These are phyloP conservation scores for Dolichotis patagonum DNA, from an alignment of 2,113 vertebrate genomes.

Conservation along the genomic window DNA sequence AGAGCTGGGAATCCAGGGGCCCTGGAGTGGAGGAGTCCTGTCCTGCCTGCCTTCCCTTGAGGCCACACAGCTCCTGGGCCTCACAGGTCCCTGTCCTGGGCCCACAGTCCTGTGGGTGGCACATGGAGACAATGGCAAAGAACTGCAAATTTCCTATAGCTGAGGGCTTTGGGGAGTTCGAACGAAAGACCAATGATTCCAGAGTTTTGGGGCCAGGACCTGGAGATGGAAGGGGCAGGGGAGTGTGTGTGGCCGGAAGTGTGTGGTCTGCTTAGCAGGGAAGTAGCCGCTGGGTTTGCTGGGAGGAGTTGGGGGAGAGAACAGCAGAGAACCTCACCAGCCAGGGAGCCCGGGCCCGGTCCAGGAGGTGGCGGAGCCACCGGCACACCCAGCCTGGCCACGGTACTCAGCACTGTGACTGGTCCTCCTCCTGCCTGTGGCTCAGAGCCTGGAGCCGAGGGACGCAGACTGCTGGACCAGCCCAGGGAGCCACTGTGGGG, in stretches of 20 bases:
- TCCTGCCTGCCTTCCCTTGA: background rate
- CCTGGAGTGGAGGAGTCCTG: background rate
- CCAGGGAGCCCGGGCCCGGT: background rate
- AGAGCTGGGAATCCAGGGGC: conserved; percentile 37
- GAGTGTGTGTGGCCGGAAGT: too few relatives aligned
- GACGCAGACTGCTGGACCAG: background rate
- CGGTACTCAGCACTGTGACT: background rate
- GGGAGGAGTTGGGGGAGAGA: background rate
- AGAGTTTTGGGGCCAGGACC: background rate
- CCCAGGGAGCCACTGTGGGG: background rate
- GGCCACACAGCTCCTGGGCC: background rate
- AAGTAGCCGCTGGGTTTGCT: background rate
- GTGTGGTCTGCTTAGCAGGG: too few relatives aligned
- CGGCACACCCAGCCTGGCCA: background rate
- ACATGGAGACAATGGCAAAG: background rate
- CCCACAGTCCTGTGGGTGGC: background rate
- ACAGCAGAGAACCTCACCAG: background rate
- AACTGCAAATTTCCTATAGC: background rate
- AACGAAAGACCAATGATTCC: background rate
- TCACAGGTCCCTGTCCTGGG: background rate
- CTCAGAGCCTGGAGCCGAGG: background rate
- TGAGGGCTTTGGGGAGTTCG: background rate
- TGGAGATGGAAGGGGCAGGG: background rate
- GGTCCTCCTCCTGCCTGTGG: background rate
- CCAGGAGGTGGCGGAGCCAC: background rate